Conservation (phyloP, 1,140 invertebrate species). For the Lucilia sericata region DNA sequence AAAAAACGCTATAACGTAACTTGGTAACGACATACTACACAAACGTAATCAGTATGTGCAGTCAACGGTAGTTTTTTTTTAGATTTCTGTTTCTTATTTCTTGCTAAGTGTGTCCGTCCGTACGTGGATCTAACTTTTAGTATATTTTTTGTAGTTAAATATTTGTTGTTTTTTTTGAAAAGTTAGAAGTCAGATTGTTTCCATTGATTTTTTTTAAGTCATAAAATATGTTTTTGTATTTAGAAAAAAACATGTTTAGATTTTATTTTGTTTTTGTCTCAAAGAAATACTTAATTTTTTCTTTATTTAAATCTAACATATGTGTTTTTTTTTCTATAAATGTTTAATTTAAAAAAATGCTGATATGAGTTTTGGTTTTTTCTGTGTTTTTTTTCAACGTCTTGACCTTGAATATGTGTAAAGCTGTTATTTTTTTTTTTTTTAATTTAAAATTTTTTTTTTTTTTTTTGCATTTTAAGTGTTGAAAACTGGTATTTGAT, state of each 20-base stretch:
- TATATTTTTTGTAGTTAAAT: not conserved
- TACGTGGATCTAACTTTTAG: not conserved
- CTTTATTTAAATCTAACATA: not conserved
- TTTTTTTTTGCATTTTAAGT: slow-evolving; percentile 5
- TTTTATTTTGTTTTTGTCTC: not conserved
- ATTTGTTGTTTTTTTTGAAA: not conserved
- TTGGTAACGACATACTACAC: not conserved
- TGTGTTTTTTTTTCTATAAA: not conserved
- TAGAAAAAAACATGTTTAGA: not conserved
- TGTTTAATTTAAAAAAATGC: not conserved
- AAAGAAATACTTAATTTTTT: not conserved
- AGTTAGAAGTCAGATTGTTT: not conserved
- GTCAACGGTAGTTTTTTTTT: not conserved
- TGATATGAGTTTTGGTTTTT: not conserved
- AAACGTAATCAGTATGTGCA: not conserved
- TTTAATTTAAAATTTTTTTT: not conserved
- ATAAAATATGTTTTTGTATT: not conserved
- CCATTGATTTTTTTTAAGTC: not conserved
- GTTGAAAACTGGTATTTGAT: slow-evolving; percentile 10
- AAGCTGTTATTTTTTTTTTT: not conserved
- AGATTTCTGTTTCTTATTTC: not conserved
- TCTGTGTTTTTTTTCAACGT: not conserved
- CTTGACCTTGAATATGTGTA: slow-evolving; percentile 5
- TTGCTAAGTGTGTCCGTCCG: not conserved
- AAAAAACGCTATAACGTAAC: no score